Percentiles rank a stretch among this genome's conserved stretches.
phyloP scores from a whole-genome alignment of 37 sponge, comb jelly and placozoan genomes.

The Mnemiopsis leidyi region DNA sequence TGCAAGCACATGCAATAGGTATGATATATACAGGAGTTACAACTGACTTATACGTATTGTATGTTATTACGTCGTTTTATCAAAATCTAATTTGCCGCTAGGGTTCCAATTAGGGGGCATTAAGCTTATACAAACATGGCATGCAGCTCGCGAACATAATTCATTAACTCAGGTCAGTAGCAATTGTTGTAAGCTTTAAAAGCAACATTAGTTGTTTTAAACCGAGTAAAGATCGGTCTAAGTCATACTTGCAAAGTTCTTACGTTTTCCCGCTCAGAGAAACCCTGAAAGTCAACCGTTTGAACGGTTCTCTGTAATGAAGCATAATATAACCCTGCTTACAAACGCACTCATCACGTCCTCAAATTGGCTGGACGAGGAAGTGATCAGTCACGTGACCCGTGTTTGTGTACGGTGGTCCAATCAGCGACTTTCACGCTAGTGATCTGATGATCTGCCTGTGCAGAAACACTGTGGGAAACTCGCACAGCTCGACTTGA shows the following conservation, averaged over 20 bases:
- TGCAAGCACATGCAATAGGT: no score
- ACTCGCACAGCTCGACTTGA: not conserved
- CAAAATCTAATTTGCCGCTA: not conserved
- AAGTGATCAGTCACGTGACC: not conserved
- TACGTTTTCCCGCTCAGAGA: not conserved
- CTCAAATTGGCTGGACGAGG: not conserved
- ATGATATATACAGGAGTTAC: no score
- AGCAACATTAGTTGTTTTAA: not conserved
- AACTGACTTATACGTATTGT: no score
- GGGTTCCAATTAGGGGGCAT: not conserved
- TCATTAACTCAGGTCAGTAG: not conserved
- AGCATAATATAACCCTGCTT: not conserved
- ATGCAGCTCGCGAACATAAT: not conserved
- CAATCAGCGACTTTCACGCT: no score
- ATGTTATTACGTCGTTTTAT: not conserved
- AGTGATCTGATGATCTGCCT: not conserved
- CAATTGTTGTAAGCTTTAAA: not conserved
- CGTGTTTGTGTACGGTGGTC: not conserved
- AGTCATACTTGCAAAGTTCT: not conserved
- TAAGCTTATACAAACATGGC: not conserved
- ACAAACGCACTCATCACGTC: not conserved
- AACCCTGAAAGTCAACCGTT: no score
- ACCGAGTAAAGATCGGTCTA: not conserved
- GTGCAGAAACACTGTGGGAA: not conserved
- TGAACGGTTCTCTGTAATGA: not conserved